Evolutionary conservation across 2,113 vertebrate genomes (phyloP).

Genomic region (Uropsilus gracilis): DNA sequence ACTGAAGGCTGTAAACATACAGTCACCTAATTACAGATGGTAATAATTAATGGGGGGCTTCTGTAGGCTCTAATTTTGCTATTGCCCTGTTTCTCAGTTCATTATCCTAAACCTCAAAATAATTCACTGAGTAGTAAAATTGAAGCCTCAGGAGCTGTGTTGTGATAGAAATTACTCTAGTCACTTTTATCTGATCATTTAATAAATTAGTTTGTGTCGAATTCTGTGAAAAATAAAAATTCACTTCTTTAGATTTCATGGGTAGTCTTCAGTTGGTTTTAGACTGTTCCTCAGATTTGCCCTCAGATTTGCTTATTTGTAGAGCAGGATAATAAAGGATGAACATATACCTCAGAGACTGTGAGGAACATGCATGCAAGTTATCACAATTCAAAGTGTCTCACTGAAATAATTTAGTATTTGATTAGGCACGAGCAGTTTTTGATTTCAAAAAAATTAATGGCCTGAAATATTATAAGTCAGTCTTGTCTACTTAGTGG

Average conservation of each 20-base stretch:
- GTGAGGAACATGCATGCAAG: background rate
- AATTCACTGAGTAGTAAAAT: constrained; percentile 1
- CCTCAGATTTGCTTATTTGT: no score
- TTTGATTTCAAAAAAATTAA: no score
- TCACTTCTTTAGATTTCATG: background rate
- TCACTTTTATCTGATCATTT: background rate
- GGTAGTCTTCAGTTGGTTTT: background rate
- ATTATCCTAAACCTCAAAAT: background rate
- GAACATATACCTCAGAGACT: background rate
- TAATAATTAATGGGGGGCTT: background rate
- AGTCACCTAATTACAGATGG: background rate
- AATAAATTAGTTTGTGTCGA: background rate
- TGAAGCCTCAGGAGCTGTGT: background rate
- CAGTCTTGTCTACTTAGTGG: no score
- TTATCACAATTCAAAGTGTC: background rate
- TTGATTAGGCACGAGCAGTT: no score
- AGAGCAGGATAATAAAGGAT: background rate
- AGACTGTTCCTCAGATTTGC: background rate
- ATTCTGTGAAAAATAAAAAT: background rate
- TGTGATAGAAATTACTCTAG: background rate
- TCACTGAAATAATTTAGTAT: background rate
- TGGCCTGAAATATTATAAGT: no score
- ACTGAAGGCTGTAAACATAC: background rate
- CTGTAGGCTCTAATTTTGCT: background rate
- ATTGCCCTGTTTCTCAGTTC: background rate